Percentiles rank a stretch among this genome's conserved stretches.
Conservation (phyloP, 2,113 vertebrate species). For the Nothocercus julius region DNA sequence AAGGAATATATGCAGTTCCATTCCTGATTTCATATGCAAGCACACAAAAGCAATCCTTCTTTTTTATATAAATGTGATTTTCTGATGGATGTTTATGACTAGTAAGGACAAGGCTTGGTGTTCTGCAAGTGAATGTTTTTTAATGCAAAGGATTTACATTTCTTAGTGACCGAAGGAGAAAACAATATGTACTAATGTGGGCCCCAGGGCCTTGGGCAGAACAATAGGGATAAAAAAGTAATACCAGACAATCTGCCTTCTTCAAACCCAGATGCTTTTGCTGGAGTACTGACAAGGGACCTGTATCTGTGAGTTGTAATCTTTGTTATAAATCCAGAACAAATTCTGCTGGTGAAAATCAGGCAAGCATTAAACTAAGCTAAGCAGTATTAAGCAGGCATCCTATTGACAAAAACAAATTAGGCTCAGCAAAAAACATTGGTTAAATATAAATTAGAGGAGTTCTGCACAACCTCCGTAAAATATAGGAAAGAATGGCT, state of each 20-base stretch:
- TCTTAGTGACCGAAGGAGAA: not conserved
- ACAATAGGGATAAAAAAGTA: not conserved
- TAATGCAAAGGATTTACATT: not conserved
- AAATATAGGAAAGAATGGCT: conserved; percentile 21
- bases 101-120: not conserved
- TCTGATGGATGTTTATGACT: not conserved
- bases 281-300: not conserved
- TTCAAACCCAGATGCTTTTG: not conserved
- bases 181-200: not conserved
- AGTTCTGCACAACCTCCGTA: not conserved
- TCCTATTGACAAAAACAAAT: conserved; percentile 28
- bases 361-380: conserved; percentile 12
- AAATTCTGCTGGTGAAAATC: conserved; percentile 5
- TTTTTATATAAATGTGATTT: not conserved
- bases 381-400: not conserved
- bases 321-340: not conserved
- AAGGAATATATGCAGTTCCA: not conserved
- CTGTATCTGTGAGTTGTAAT: not conserved
- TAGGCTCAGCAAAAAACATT: not conserved
- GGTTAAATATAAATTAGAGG: conserved; percentile 40
- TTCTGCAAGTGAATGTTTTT: not conserved
- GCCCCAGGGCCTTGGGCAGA: not conserved
- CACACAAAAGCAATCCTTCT: not conserved
- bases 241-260: not conserved
- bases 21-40: not conserved